phyloP scores from a whole-genome alignment of 1,140 invertebrate species.

The Cydia strobilella region DNA sequence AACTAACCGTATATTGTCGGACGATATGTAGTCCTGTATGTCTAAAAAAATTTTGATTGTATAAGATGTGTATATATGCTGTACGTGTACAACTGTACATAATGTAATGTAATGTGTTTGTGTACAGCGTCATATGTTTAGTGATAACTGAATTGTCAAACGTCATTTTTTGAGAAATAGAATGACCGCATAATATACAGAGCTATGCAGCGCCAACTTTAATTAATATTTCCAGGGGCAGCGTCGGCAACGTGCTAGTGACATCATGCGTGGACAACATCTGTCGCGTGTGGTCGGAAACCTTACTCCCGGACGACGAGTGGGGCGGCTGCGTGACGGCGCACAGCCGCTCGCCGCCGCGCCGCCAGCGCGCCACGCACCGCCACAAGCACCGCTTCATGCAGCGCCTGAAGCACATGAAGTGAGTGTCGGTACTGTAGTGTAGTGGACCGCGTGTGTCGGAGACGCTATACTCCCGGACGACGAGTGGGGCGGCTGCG shows the following conservation, averaged over 20 bases:
- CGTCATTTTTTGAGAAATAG: too few species aligned
- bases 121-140: too few species aligned
- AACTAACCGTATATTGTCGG: too few species aligned
- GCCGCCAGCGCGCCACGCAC: conserved; percentile 86
- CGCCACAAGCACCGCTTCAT: conserved; percentile 97
- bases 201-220: background rate
- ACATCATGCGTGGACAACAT: conserved; percentile 99
- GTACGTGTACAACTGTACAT: too few species aligned
- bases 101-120: too few species aligned
- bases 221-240: conserved; percentile 84
- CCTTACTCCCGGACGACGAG: conserved; percentile 97
- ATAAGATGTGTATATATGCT: too few species aligned
- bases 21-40: too few species aligned
- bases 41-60: too few species aligned
- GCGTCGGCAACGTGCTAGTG: conserved; percentile 98
- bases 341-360: conserved; percentile 67
- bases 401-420: conserved; percentile 97
- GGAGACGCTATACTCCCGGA: conserved; percentile 97
- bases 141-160: too few species aligned
- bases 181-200: too few species aligned
- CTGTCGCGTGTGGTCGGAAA: conserved; percentile 99
- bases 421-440: conserved; percentile 82
- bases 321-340: conserved; percentile 69
- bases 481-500: conserved; percentile 85
- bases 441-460: conserved; percentile 80